phyloP scores from a whole-genome alignment of 2,888 invertebrate species.

The Epinotia brunnichana region DNA sequence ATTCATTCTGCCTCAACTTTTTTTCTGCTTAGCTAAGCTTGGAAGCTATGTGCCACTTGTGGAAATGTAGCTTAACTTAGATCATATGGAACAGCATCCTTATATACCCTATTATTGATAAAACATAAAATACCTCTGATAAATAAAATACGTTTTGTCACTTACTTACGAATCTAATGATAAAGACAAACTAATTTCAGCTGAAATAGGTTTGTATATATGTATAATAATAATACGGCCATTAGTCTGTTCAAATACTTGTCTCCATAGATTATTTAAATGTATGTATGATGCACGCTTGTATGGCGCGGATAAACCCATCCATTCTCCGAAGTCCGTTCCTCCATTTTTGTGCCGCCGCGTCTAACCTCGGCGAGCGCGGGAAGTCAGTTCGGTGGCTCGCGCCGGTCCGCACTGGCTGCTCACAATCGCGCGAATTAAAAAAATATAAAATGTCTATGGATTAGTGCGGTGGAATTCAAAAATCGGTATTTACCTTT shows the following conservation, averaged over 20 bases:
- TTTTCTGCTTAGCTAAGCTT: too few species aligned
- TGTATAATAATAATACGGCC: too few species aligned
- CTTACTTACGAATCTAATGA: too few species aligned
- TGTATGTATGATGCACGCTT: constrained; percentile 4
- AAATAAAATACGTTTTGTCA: too few species aligned
- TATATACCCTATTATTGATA: neutral
- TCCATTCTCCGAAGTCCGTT: constrained; percentile 34
- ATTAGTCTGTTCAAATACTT: too few species aligned
- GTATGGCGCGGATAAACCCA: constrained; percentile 34
- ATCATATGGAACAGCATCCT: neutral
- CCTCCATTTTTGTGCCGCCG: constrained; percentile 40
- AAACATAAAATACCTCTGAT: too few species aligned
- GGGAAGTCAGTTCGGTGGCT: constrained; percentile 47
- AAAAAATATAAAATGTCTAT: constrained; percentile 33
- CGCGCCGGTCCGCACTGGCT: constrained; percentile 46
- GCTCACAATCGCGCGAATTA: constrained; percentile 37
- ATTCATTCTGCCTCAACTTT: neutral
- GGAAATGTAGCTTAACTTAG: too few species aligned
- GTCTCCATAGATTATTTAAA: neutral
- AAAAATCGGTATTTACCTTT: constrained; percentile 26
- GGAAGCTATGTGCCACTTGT: too few species aligned
- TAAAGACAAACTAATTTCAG: too few species aligned
- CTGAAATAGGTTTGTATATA: too few species aligned
- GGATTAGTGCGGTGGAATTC: constrained; percentile 33
- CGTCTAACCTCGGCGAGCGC: constrained; percentile 40